phyloP scores from a whole-genome alignment of 1,140 invertebrate genomes.

The Ceratosolen fusciceps region DNA sequence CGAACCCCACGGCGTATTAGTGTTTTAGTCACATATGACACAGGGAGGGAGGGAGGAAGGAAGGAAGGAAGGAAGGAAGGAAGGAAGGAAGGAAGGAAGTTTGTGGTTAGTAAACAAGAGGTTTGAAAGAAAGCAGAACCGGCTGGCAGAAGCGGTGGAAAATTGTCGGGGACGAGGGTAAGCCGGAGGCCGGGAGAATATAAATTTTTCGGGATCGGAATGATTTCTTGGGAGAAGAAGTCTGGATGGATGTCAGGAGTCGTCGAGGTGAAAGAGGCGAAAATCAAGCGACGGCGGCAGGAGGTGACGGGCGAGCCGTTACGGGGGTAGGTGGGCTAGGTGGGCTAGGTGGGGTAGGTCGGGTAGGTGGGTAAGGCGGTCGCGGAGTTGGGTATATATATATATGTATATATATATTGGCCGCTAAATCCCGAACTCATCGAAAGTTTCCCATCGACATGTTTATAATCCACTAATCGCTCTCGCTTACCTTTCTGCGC shows the following conservation, averaged over 20 bases:
- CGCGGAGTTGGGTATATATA: no score
- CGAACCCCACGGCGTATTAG: background rate
- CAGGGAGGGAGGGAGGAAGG: background rate
- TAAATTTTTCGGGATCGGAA: background rate
- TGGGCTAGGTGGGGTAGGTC: no score
- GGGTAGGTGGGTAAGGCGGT: background rate
- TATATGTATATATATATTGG: no score
- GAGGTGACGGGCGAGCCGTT: background rate
- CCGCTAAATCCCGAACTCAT: slow-evolving; percentile 50
- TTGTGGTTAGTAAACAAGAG: no score
- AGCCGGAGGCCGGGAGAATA: background rate
- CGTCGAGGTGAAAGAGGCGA: background rate
- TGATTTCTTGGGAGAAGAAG: background rate
- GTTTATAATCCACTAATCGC: slow-evolving; percentile 71
- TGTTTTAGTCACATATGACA: background rate
- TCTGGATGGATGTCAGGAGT: background rate
- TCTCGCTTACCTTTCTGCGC: slow-evolving; percentile 54
- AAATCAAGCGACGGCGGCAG: background rate
- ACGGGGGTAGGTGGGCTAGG: no score
- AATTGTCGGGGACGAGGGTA: background rate
- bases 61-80: no score
- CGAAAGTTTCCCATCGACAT: slow-evolving; percentile 58
- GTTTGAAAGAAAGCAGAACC: no score
- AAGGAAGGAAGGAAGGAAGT: no score
- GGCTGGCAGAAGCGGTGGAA: background rate